These are phyloP conservation scores for Prunella himalayana DNA, from an alignment of 2,113 vertebrate genomes.

Conservation along the genomic window DNA sequence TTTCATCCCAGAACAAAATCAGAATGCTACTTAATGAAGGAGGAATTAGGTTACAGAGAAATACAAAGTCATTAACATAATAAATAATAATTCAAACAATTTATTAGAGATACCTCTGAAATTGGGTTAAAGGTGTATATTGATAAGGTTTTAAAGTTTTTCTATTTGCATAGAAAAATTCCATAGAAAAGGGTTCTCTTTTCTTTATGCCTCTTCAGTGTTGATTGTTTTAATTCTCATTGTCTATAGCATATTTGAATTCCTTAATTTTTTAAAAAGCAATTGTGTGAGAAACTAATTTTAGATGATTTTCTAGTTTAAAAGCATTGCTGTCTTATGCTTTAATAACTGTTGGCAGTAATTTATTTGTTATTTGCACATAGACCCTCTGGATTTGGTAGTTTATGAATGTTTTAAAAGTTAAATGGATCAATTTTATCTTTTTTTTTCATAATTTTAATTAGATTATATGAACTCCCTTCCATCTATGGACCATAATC, in stretches of 20 bases:
- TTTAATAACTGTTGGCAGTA: background rate
- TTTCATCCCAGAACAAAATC: background rate
- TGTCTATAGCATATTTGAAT: background rate
- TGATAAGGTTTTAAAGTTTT: background rate
- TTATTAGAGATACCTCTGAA: background rate
- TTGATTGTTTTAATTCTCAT: background rate
- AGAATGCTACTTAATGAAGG: background rate
- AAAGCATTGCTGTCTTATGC: background rate
- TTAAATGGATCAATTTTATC: slow-evolving; percentile 1
- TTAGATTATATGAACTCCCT: background rate
- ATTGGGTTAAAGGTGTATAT: background rate
- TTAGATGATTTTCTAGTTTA: background rate
- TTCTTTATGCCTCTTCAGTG: background rate
- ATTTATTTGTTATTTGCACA: slow-evolving; percentile 31
- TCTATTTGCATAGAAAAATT: background rate
- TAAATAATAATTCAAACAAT: background rate
- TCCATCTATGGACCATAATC: background rate
- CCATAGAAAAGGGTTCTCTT: background rate
- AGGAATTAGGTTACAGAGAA: background rate
- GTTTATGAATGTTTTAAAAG: slow-evolving; percentile 13
- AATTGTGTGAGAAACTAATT: background rate
- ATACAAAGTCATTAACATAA: background rate
- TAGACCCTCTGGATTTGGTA: background rate
- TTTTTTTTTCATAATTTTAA: background rate
- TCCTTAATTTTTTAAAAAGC: background rate